Conservation (phyloP, 2,888 invertebrate species). For the Stictocephala bisonia region DNA sequence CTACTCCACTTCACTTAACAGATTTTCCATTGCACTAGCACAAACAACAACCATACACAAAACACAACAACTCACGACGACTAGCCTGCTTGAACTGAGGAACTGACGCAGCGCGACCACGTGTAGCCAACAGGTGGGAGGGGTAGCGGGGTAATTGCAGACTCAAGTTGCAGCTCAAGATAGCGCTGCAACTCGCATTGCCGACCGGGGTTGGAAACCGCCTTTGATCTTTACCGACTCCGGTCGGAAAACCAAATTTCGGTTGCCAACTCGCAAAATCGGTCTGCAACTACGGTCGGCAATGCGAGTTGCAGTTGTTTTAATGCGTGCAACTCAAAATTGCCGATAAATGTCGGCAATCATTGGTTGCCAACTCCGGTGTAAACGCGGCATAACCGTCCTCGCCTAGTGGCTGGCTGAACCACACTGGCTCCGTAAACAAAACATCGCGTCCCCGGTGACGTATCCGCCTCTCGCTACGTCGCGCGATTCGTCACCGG, state of each 20-base stretch:
- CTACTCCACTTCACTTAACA: conserved; percentile 7
- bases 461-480: too few relatives aligned
- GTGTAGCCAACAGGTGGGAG: conserved; percentile 2
- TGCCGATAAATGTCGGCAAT: too few relatives aligned
- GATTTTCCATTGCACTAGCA: conserved; percentile 21
- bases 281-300: neutral
- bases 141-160: conserved; percentile 15
- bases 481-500: too few relatives aligned
- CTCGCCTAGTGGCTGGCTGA: too few relatives aligned
- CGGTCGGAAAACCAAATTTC: conserved; percentile 5
- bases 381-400: too few relatives aligned
- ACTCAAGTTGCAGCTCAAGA: conserved; percentile 12
- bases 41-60: conserved; percentile 4
- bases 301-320: conserved; percentile 31
- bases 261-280: conserved; percentile 9
- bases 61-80: neutral
- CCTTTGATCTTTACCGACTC: conserved; percentile 4
- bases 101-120: too few relatives aligned
- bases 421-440: too few relatives aligned
- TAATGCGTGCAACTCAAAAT: neutral
- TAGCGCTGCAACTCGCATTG: conserved; percentile 10
- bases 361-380: too few relatives aligned
- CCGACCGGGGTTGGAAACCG: conserved; percentile 7
- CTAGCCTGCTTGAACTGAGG: conserved; percentile 13
- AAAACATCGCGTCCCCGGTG: too few relatives aligned